phyloP scores from a whole-genome alignment of 2,888 invertebrate genomes.

The Phengaris alcon region DNA sequence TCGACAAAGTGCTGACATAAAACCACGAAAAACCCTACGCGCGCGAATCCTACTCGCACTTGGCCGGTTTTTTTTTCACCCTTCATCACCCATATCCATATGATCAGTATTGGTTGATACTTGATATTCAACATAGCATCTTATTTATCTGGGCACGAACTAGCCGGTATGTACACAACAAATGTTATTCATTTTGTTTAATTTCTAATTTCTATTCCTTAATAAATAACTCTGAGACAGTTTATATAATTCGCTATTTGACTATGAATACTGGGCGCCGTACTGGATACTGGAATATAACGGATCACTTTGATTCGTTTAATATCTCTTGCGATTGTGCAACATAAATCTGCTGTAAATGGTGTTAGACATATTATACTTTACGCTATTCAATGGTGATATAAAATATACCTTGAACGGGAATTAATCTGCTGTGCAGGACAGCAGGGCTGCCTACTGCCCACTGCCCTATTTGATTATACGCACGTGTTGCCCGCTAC shows the following conservation, averaged over 20 bases:
- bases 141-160: too few species aligned
- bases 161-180: too few species aligned
- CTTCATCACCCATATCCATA: too few species aligned
- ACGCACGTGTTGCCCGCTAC: too few species aligned
- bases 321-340: conserved; percentile 16
- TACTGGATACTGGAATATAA: neutral
- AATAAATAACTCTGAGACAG: conserved; percentile 7
- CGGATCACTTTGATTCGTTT: conserved; percentile 22
- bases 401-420: conserved; percentile 38
- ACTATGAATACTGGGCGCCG: neutral
- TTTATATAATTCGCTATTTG: neutral
- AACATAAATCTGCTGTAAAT: conserved; percentile 40
- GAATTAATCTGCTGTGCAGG: conserved; percentile 36
- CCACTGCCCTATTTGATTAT: too few species aligned
- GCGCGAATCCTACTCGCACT: too few species aligned
- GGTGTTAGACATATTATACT: conserved; percentile 41
- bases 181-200: neutral
- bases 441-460: conserved; percentile 30
- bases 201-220: neutral
- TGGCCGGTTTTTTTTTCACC: too few species aligned
- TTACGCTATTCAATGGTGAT: conserved; percentile 40
- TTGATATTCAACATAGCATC: too few species aligned
- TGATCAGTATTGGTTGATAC: too few species aligned
- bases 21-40: too few species aligned
- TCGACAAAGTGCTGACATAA: too few species aligned